These are phyloP conservation scores for Probaryconus sp. DNA, from an alignment of 1,140 invertebrate genomes.

Conservation along the genomic window DNA sequence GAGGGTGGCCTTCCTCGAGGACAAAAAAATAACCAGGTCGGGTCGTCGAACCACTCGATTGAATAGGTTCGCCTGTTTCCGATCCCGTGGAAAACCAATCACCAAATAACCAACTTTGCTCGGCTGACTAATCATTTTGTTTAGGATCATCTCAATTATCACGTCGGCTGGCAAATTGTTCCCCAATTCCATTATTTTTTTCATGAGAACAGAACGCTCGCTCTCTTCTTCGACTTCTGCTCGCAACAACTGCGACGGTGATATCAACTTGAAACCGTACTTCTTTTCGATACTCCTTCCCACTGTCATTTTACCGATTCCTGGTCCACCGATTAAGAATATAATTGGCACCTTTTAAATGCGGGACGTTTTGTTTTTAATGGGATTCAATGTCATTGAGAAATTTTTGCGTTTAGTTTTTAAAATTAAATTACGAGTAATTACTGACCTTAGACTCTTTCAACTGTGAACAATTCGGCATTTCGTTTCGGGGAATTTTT, in stretches of 20 bases:
- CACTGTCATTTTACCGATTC: conserved; percentile 56
- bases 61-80: conserved; percentile 58
- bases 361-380: conserved; percentile 10
- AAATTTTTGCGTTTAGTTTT: background rate
- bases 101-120: conserved; percentile 59
- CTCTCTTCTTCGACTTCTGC: conserved; percentile 33
- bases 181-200: conserved; percentile 31
- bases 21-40: conserved; percentile 54
- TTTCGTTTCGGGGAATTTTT: background rate
- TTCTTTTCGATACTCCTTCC: conserved; percentile 42
- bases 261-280: conserved; percentile 51
- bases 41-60: conserved; percentile 48
- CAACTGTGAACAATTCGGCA: background rate
- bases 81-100: conserved; percentile 64
- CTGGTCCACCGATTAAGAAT: conserved; percentile 64
- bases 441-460: background rate
- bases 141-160: conserved; percentile 51
- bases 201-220: conserved; percentile 30
- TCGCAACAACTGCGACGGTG: conserved; percentile 50
- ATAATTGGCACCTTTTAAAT: conserved; percentile 58
- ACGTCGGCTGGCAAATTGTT: conserved; percentile 43
- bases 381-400: background rate
- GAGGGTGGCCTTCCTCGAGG: conserved; percentile 35
- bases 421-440: conserved; percentile 1
- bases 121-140: conserved; percentile 57